These are phyloP conservation scores for Coendou prehensilis DNA, from an alignment of 2,797 vertebrate genomes.

Conservation along the genomic window DNA sequence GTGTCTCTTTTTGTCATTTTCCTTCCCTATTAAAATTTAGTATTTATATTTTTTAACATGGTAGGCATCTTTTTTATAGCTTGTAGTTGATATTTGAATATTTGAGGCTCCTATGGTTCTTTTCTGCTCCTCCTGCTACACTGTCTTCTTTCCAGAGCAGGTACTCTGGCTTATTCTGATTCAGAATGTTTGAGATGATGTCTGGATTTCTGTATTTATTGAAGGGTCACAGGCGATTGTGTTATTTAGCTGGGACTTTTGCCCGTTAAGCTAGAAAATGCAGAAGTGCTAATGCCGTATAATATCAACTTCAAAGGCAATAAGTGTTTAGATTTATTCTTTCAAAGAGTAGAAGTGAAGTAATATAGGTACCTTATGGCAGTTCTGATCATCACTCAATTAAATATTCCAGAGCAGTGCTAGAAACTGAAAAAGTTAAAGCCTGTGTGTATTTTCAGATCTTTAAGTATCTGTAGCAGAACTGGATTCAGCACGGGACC, in stretches of 20 bases:
- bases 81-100: neutral
- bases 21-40: neutral
- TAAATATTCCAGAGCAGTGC: neutral
- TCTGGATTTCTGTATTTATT: neutral
- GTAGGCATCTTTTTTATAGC: slow-evolving; percentile 20
- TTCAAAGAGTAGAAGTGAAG: slow-evolving; percentile 15
- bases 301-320: neutral
- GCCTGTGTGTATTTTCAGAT: neutral
- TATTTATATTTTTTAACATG: slow-evolving; percentile 18
- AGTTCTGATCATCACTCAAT: neutral
- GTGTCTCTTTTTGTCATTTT: neutral
- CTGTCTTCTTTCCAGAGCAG: neutral
- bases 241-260: neutral
- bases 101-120: neutral
- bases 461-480: neutral
- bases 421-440: neutral
- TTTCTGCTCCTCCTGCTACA: neutral
- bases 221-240: slow-evolving; percentile 17
- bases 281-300: neutral
- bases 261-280: neutral
- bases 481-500: neutral
- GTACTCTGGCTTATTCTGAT: neutral
- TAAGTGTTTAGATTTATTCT: neutral
- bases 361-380: neutral
- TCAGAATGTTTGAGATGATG: neutral